Conservation (phyloP, 2,888 invertebrate genomes). For the Coenonympha arcania region DNA sequence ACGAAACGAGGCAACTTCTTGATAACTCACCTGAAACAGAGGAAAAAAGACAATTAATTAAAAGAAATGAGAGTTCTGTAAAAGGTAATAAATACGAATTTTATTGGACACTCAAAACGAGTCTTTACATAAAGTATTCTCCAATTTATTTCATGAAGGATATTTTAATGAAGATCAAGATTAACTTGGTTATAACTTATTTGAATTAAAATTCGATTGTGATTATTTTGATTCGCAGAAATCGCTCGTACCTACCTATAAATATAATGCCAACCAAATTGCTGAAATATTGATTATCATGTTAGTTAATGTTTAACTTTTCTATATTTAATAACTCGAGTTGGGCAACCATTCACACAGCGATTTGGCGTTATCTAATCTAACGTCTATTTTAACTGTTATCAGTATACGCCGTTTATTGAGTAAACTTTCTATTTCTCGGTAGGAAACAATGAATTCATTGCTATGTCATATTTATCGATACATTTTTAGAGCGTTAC, state of each 20-base stretch:
- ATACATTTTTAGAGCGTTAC: neutral
- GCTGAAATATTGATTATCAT: no score
- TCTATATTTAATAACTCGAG: conserved; percentile 2
- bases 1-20: conserved; percentile 15
- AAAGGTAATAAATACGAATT: conserved; percentile 33
- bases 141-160: neutral
- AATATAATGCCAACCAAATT: no score
- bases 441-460: conserved; percentile 1
- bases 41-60: conserved; percentile 39
- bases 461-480: neutral
- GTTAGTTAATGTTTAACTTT: neutral
- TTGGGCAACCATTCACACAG: conserved; percentile 1
- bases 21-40: conserved; percentile 46
- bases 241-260: no score
- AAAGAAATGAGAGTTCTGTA: conserved; percentile 31
- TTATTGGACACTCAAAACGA: conserved; percentile 26
- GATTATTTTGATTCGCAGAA: no score
- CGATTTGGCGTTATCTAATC: conserved; percentile 8
- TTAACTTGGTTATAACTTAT: neutral
- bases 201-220: no score
- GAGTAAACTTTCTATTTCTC: conserved; percentile 8
- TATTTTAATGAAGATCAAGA: neutral
- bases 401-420: conserved; percentile 2
- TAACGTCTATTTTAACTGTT: conserved; percentile 7
- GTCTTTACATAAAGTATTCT: neutral